These are phyloP conservation scores for Graphium colonna DNA, from an alignment of 2,888 invertebrate genomes.

Conservation along the genomic window DNA sequence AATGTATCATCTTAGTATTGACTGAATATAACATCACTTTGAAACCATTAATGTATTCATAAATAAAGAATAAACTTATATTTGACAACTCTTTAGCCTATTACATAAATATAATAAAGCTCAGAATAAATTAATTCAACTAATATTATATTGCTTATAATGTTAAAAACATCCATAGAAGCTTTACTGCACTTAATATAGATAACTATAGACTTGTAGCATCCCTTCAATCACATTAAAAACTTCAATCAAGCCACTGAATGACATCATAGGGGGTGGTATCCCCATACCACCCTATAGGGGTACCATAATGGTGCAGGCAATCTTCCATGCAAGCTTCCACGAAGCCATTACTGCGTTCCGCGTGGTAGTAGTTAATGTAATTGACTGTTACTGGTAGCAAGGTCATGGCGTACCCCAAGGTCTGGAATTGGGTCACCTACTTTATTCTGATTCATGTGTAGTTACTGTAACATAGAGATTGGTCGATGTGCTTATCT, in stretches of 20 bases:
- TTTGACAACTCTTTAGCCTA: too few relatives aligned
- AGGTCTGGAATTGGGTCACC: slow-evolving; percentile 8
- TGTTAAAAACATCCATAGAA: too few relatives aligned
- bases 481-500: too few relatives aligned
- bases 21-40: too few relatives aligned
- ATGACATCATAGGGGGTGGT: not conserved
- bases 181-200: not conserved
- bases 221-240: slow-evolving; percentile 9
- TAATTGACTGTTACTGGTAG: slow-evolving; percentile 3
- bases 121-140: too few relatives aligned
- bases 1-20: too few relatives aligned
- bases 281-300: not conserved
- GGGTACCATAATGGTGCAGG: not conserved
- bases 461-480: too few relatives aligned
- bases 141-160: too few relatives aligned
- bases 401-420: not conserved
- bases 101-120: too few relatives aligned
- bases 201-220: not conserved
- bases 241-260: not conserved
- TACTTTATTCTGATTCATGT: not conserved
- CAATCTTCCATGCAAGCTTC: not conserved
- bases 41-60: too few relatives aligned
- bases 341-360: slow-evolving; percentile 2
- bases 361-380: not conserved
- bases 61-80: too few relatives aligned